Conservation (phyloP, 2,888 invertebrate species). For the Netelia virgata region DNA sequence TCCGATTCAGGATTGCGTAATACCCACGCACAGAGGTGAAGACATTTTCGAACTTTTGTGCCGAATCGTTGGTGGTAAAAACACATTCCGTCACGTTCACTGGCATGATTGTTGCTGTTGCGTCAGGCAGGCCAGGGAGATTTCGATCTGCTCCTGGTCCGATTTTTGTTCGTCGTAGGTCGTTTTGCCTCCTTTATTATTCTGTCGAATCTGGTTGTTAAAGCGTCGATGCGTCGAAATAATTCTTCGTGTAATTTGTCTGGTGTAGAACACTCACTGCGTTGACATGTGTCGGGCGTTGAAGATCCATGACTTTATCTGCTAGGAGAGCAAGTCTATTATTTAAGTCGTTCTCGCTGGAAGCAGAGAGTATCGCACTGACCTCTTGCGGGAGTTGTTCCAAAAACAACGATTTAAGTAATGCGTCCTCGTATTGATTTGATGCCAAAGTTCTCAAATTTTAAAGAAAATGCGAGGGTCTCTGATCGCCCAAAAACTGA, state of each 20-base stretch:
- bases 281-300: conserved; percentile 18
- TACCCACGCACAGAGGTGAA: background rate
- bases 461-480: conserved; percentile 54
- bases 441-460: conserved; percentile 41
- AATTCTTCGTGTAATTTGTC: background rate
- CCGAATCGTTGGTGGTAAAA: background rate
- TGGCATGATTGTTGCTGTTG: conserved; percentile 10
- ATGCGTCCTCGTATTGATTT: conserved; percentile 14
- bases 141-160: background rate
- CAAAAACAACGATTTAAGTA: conserved; percentile 43
- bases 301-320: conserved; percentile 44
- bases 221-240: background rate
- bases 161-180: background rate
- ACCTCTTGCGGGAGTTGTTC: conserved; percentile 43
- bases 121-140: background rate
- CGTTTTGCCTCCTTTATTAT: background rate
- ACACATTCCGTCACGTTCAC: too few species aligned
- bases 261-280: background rate
- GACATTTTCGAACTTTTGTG: background rate
- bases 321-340: conserved; percentile 25
- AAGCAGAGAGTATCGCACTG: conserved; percentile 25
- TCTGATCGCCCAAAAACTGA: conserved; percentile 46
- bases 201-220: conserved; percentile 1
- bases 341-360: conserved; percentile 16
- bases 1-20: background rate